Percentiles rank a stretch among this genome's conserved stretches.
Conservation (phyloP, 2,888 invertebrate species). For the Drosophila peninsularis region DNA sequence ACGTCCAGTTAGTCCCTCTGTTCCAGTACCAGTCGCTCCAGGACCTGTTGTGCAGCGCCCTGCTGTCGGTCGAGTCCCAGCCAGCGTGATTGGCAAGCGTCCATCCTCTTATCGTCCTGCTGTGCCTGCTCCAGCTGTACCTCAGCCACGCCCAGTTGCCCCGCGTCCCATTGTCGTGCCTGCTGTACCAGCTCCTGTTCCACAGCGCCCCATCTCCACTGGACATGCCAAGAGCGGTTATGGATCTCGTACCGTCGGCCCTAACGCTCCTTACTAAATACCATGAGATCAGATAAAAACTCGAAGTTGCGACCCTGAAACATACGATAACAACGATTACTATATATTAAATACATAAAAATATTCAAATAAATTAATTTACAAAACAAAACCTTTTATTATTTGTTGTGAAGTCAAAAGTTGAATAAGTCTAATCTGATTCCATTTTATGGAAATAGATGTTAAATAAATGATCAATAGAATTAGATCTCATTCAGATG, state of each 20-base stretch:
- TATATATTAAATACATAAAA: background rate
- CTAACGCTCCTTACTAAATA: background rate
- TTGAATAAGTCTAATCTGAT: too few relatives aligned
- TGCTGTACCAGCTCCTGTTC: background rate
- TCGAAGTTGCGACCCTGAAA: background rate
- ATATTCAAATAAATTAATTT: background rate
- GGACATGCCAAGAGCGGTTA: background rate
- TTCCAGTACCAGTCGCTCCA: background rate
- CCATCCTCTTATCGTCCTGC: background rate
- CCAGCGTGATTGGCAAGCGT: background rate
- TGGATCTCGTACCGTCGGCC: background rate
- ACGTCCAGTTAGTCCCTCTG: background rate
- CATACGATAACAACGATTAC: background rate
- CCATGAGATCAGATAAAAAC: too few relatives aligned
- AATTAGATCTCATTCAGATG: too few relatives aligned
- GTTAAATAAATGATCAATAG: too few relatives aligned
- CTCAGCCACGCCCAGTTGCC: background rate
- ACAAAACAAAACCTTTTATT: background rate
- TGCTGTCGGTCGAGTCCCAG: too few relatives aligned
- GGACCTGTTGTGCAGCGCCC: background rate
- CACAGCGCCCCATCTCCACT: background rate
- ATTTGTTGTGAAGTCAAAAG: too few relatives aligned
- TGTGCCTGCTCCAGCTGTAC: background rate
- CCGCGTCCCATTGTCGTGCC: background rate
- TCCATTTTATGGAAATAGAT: too few relatives aligned